Conservation (phyloP, 92 coral and sea anemone species). For the Epizoanthus illoricatus region DNA sequence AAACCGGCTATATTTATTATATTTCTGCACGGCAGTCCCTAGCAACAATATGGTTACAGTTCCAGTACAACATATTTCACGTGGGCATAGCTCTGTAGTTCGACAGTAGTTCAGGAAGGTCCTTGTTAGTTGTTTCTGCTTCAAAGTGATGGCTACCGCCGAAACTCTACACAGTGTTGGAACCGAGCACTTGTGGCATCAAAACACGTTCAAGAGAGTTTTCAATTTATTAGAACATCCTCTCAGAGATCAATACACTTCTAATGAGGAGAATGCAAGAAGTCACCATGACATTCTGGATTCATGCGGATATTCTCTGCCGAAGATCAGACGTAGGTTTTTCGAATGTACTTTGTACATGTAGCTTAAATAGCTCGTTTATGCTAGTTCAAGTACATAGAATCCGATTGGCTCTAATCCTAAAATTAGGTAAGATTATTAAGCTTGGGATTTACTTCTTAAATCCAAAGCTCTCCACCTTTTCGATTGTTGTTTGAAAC, state of each 20-base stretch:
- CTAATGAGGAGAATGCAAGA: background rate
- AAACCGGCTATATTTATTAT: background rate
- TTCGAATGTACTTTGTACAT: background rate
- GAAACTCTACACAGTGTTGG: background rate
- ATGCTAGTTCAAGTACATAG: background rate
- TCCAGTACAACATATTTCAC: background rate
- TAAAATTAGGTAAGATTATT: too few species aligned
- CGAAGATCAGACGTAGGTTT: conserved; percentile 20
- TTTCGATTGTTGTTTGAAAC: too few species aligned
- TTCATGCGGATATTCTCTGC: conserved; percentile 5
- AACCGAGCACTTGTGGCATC: conserved; percentile 10
- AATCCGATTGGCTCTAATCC: too few species aligned
- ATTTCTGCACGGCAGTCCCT: conserved; percentile 13
- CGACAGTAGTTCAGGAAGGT: background rate
- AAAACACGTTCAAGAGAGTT: conserved; percentile 70
- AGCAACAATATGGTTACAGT: conserved; percentile 12
- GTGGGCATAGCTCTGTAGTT: background rate
- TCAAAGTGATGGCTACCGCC: background rate
- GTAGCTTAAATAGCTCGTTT: background rate
- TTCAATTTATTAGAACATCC: conserved; percentile 64
- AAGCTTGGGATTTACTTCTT: too few species aligned
- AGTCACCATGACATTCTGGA: conserved; percentile 19
- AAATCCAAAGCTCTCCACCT: too few species aligned
- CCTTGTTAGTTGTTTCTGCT: background rate
- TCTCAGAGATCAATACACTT: conserved; percentile 24